Percentiles rank a stretch among this genome's conserved stretches.
phyloP scores from a whole-genome alignment of 2,113 vertebrate species.

The human region DNA sequence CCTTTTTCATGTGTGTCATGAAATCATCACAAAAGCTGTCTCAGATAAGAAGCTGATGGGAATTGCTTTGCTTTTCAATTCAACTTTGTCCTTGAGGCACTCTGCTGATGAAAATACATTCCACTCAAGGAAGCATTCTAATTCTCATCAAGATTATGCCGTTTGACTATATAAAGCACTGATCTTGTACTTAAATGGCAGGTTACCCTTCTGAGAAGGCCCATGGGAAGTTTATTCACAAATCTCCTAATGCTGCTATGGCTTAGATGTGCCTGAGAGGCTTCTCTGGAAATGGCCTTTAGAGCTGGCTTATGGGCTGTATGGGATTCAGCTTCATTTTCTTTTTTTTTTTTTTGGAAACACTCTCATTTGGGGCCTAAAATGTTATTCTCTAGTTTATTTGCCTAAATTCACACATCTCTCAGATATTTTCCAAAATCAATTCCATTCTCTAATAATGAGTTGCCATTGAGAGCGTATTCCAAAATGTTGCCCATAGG shows the following conservation, averaged over 20 bases:
- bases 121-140: neutral
- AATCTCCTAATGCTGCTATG: neutral
- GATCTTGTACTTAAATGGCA: neutral
- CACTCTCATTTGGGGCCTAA: neutral
- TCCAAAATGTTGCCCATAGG: neutral
- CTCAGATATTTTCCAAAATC: neutral
- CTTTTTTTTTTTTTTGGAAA: no score
- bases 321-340: neutral
- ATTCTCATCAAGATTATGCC: neutral
- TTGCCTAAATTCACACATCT: neutral
- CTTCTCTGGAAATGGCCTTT: neutral
- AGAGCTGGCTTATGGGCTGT: neutral
- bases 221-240: neutral
- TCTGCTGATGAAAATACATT: neutral
- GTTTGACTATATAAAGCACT: neutral
- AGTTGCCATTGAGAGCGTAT: neutral
- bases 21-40: neutral
- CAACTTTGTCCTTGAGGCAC: neutral
- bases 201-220: neutral
- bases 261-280: neutral
- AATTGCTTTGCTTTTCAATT: neutral
- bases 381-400: neutral
- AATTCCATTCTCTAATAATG: neutral
- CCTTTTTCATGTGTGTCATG: neutral
- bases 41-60: neutral